Evolutionary conservation across 2,888 invertebrate species (phyloP).

Genomic region (Dryadula phaetusa): DNA sequence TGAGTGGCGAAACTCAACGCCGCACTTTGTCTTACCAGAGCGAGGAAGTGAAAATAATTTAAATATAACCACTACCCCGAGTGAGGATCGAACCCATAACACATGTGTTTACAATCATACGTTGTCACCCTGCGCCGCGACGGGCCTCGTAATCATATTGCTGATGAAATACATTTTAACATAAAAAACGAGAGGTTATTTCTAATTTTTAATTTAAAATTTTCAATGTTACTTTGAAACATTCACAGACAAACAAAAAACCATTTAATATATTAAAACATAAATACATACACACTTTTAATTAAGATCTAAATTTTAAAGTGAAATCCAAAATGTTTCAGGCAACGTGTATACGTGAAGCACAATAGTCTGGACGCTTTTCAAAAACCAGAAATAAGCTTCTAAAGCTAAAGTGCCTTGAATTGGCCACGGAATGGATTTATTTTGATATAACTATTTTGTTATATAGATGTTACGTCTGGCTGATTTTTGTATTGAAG

Average conservation of each 20-base stretch:
- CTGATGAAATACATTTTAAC: background rate
- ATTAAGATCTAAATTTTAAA: conserved; percentile 42
- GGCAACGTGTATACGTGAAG: background rate
- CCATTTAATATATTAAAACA: conserved; percentile 65
- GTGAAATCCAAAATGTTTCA: conserved; percentile 39
- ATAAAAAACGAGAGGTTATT: background rate
- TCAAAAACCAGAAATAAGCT: conserved; percentile 4
- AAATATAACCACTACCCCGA: no score
- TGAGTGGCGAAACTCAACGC: no score
- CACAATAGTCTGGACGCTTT: conserved; percentile 17
- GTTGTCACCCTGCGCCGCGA: no score
- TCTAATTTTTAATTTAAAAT: background rate
- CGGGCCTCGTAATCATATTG: no score
- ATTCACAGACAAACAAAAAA: conserved; percentile 51
- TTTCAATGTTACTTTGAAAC: no score
- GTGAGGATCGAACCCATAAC: no score
- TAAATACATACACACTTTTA: conserved; percentile 34
- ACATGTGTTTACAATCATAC: no score
- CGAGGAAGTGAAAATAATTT: no score
- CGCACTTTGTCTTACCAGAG: no score
- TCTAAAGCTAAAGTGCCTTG: conserved; percentile 1
- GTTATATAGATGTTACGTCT: no score
- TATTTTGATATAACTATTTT: conserved; percentile 1
- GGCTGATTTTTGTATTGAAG: no score
- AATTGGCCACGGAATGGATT: conserved; percentile 18